Percentiles rank a stretch among this genome's conserved stretches.
phyloP scores from a whole-genome alignment of 2,797 vertebrate species.

The Gallirallus australis region DNA sequence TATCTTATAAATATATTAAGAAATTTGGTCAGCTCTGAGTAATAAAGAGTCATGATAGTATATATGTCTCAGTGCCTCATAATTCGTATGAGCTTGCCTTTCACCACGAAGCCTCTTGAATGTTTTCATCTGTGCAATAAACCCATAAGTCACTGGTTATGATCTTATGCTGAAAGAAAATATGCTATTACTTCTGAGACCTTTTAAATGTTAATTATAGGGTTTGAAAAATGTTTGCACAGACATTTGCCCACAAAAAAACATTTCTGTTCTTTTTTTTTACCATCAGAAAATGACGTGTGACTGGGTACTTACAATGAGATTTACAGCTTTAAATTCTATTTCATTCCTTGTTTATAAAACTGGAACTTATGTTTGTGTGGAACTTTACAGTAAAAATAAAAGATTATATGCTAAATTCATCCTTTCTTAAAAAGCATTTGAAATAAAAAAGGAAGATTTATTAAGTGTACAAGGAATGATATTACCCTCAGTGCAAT shows the following conservation, averaged over 20 bases:
- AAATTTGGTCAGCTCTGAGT: neutral
- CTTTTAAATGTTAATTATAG: neutral
- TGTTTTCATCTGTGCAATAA: neutral
- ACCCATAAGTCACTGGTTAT: neutral
- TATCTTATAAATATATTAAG: neutral
- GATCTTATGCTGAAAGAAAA: neutral
- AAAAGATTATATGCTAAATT: neutral
- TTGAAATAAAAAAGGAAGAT: neutral
- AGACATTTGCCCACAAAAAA: neutral
- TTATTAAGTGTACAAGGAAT: neutral
- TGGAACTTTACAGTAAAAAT: neutral
- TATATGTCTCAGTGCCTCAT: neutral
- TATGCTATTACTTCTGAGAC: neutral
- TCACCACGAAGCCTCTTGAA: neutral
- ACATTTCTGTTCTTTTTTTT: neutral
- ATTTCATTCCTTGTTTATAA: neutral
- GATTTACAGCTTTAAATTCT: neutral
- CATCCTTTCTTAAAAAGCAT: neutral
- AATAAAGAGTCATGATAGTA: neutral
- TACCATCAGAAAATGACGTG: neutral
- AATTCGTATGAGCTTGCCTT: neutral
- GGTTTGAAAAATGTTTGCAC: neutral
- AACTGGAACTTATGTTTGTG: neutral
- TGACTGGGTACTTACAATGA: neutral
- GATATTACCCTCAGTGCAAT: slow-evolving; percentile 2